Conservation (phyloP, 2,888 invertebrate genomes). For the Sesia bembeciformis region DNA sequence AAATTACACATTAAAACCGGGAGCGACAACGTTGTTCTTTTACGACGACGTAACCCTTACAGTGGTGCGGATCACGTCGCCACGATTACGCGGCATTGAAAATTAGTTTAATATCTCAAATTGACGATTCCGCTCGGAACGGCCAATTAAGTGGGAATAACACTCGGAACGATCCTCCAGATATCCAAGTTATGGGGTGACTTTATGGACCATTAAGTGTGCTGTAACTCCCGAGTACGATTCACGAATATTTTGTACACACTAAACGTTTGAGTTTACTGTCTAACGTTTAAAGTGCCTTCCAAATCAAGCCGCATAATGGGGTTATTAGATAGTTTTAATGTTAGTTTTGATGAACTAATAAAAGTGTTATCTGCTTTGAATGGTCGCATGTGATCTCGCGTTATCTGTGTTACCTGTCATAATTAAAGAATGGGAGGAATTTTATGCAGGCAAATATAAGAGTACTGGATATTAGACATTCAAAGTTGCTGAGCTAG, state of each 20-base stretch:
- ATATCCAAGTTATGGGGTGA: conserved; percentile 71
- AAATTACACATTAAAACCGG: not conserved
- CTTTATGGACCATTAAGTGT: conserved; percentile 64
- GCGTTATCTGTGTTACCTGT: no score
- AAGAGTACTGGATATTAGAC: no score
- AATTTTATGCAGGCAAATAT: no score
- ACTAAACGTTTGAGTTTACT: conserved; percentile 33
- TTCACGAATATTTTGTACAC: conserved; percentile 26
- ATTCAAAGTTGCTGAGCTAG: no score
- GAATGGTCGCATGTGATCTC: no score
- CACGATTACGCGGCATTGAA: conserved; percentile 67
- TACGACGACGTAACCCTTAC: conserved; percentile 30
- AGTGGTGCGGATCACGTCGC: conserved; percentile 39
- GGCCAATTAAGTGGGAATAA: conserved; percentile 70
- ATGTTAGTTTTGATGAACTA: conserved; percentile 5
- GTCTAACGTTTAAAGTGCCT: conserved; percentile 4
- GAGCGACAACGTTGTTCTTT: conserved; percentile 6
- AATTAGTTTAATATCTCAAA: conserved; percentile 74
- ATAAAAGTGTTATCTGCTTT: no score
- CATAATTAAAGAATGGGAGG: no score
- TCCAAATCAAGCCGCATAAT: conserved; percentile 12
- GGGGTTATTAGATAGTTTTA: conserved; percentile 20
- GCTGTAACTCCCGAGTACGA: conserved; percentile 33
- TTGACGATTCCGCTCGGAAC: conserved; percentile 70
- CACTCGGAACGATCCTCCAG: conserved; percentile 60